Evolutionary conservation across 2,797 vertebrate genomes (phyloP), one percentile per base, ranked within the genome.

Genomic region (Heliangelus exortis): DNA sequence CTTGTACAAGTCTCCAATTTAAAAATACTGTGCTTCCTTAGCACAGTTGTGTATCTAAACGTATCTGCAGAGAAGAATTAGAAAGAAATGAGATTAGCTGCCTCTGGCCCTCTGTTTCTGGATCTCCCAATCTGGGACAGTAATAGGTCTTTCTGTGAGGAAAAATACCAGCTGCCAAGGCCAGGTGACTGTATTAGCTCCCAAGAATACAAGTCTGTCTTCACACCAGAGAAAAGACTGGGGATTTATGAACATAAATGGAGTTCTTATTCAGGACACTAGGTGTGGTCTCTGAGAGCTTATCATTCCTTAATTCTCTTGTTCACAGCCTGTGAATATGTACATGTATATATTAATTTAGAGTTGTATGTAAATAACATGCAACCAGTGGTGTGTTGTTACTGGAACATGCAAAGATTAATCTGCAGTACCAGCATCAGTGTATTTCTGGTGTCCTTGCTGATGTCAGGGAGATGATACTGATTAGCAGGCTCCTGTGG

Each of bases 251-350:
- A 72, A 59, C 8, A 17, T 36, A 61, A 66, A 47, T 51, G 16
- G 26, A 66, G 53, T 72, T 68, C 43, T 72, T 62, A 62, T 47
- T 62, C 14, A 67, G 48, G 57, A 41, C 10, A 12, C 36, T 31
- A 55, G 33, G 23, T 0, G 1, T 0, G 1, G 7, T 19, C 18
- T 78, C 57, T 62, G 18, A 51, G 68, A n/a, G 25, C 9, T 78
- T 78, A 39, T 55, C 2, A 1, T 61, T 79, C 58, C 16, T 57
- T 36, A 31, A 66, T 55, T 79, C 12, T 62, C 25, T 54, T 23
- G 7, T 53, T 79, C 53, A 43, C 9, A 71, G 16, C 34, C 29
- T 76, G 33, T 71, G 54, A 6, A 90, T 74, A 17, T 83, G 17
- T 51, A 18, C 8, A 7, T 36, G 12, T 53, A 20, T 17, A 45